Conservation (phyloP, 2,113 vertebrate species). For the Loxodonta africana region DNA sequence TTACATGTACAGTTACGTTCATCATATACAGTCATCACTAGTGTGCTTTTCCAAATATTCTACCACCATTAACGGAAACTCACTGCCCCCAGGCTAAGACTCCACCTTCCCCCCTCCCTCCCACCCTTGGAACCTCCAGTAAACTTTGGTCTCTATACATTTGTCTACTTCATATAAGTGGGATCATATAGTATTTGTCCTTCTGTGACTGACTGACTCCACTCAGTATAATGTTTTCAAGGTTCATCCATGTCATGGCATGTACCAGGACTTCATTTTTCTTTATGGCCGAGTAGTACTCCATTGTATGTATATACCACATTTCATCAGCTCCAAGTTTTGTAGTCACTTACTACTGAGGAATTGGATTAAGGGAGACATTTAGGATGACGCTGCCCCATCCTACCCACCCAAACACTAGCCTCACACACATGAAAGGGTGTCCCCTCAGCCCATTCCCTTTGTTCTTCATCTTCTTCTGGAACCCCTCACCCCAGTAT, state of each 20-base stretch:
- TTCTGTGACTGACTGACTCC: not conserved
- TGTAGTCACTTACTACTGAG: not conserved
- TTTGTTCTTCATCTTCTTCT: rapidly evolving
- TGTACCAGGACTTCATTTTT: not conserved
- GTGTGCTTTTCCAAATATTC: not conserved
- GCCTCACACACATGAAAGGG: rapidly evolving
- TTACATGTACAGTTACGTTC: not conserved
- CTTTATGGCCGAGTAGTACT: not conserved
- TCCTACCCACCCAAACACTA: not conserved
- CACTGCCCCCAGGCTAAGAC: not conserved
- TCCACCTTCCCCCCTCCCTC: not conserved
- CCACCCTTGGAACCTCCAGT: not conserved
- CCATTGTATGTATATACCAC: not conserved
- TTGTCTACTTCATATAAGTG: not conserved
- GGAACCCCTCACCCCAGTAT: rapidly evolving
- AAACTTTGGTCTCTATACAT: not conserved
- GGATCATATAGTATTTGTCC: not conserved
- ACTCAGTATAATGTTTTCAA: not conserved
- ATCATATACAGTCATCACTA: not conserved
- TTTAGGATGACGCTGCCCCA: rapidly evolving
- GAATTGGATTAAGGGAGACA: not conserved
- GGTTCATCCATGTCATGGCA: not conserved
- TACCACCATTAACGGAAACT: not conserved
- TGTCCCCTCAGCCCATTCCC: not conserved
- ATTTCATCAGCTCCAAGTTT: rapidly evolving